Conservation (phyloP, 2,113 vertebrate genomes). For the Ictalurus punctatus region DNA sequence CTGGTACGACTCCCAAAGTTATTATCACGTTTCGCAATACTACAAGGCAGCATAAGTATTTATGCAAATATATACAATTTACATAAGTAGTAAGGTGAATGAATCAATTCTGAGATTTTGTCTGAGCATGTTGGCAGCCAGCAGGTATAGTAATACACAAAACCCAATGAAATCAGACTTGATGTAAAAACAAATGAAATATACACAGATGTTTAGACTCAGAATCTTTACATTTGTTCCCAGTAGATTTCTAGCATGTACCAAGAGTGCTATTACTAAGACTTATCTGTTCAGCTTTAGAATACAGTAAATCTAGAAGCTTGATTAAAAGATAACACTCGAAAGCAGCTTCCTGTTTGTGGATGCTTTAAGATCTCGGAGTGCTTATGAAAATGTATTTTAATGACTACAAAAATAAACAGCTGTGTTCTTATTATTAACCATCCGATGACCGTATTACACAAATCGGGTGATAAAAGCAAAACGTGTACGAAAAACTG, state of each 20-base stretch:
- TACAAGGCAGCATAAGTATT: background rate
- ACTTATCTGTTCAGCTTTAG: background rate
- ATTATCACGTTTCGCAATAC: background rate
- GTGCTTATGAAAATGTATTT: constrained; percentile 14
- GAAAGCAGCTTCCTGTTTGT: background rate
- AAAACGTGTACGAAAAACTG: background rate
- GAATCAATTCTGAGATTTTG: background rate
- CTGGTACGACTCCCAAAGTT: background rate
- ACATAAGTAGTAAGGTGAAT: background rate
- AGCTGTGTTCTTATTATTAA: background rate
- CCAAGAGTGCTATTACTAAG: constrained; percentile 11
- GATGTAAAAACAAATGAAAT: background rate
- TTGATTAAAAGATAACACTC: constrained; percentile 7
- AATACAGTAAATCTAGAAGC: background rate
- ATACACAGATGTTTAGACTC: background rate
- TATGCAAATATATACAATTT: constrained; percentile 7
- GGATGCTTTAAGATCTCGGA: background rate
- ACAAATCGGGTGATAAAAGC: background rate
- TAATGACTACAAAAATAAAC: background rate
- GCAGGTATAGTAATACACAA: background rate
- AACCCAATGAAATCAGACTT: background rate
- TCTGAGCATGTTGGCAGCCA: background rate
- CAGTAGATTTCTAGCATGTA: constrained; percentile 3
- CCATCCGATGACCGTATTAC: background rate
- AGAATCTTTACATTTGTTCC: constrained; percentile 23